Evolutionary conservation across 1,140 invertebrate species (phyloP).

Genomic region (Eciton burchellii): DNA sequence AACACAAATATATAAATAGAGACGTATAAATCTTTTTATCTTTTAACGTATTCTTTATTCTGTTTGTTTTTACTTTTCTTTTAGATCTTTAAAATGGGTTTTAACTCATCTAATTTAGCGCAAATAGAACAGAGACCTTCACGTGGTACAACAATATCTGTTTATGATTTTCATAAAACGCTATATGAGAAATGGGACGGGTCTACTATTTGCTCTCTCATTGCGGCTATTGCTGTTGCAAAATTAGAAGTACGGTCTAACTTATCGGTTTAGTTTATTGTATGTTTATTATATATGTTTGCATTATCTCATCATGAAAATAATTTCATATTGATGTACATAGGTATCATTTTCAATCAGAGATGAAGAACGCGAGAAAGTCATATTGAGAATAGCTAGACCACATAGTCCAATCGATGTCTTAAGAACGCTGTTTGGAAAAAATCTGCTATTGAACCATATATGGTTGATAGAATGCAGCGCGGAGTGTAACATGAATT

Average conservation of each 20-base stretch:
- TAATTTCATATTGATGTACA: conserved; percentile 27
- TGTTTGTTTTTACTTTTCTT: too few relatives aligned
- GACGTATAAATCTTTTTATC: background rate
- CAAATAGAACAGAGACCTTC: conserved; percentile 70
- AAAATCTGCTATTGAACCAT: conserved; percentile 32
- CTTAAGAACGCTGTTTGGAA: conserved; percentile 68
- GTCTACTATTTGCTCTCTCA: conserved; percentile 62
- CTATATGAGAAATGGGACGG: conserved; percentile 55
- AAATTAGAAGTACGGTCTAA: conserved; percentile 69
- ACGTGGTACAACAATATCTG: conserved; percentile 76
- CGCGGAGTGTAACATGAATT: conserved; percentile 16
- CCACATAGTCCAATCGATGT: conserved; percentile 69
- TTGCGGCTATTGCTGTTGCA: conserved; percentile 72
- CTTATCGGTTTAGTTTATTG: background rate
- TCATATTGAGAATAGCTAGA: conserved; percentile 73
- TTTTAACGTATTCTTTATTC: conserved; percentile 8
- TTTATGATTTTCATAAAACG: conserved; percentile 69
- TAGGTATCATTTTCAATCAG: conserved; percentile 80
- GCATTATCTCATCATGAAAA: conserved; percentile 14
- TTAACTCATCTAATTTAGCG: conserved; percentile 42
- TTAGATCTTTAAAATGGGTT: conserved; percentile 60
- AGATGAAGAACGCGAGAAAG: conserved; percentile 71
- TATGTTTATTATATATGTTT: conserved; percentile 18
- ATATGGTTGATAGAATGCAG: conserved; percentile 62
- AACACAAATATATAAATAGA: too few relatives aligned